phyloP scores from a whole-genome alignment of 2,888 invertebrate genomes.

The Stenurella melanura region DNA sequence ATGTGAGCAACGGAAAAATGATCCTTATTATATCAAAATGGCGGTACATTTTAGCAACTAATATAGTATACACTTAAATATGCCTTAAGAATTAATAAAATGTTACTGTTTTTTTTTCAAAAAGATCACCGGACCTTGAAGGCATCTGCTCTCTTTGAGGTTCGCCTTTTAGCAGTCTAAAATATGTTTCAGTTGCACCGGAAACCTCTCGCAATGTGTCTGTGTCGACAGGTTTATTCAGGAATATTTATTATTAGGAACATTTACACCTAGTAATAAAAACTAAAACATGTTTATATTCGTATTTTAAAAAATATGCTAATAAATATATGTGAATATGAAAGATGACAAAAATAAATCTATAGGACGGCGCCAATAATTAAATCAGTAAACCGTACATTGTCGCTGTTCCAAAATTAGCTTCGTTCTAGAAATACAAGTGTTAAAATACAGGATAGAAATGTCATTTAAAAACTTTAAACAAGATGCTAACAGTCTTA shows the following conservation, averaged over 20 bases:
- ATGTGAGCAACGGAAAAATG: too few relatives aligned
- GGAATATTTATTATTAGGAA: conserved; percentile 1
- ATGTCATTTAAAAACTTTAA: conserved; percentile 24
- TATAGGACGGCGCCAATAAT: conserved; percentile 58
- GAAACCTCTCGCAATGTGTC: not conserved
- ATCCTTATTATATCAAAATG: too few relatives aligned
- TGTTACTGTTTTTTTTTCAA: too few relatives aligned
- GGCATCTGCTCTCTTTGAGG: not conserved
- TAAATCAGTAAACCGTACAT: conserved; percentile 45
- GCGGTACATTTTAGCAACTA: too few relatives aligned
- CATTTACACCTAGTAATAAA: conserved; percentile 12
- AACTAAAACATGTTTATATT: conserved; percentile 8
- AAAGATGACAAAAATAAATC: conserved; percentile 54
- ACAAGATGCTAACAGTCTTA: not conserved
- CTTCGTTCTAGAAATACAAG: conserved; percentile 45
- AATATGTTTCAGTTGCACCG: conserved; percentile 1
- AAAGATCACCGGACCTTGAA: too few relatives aligned
- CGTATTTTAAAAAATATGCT: conserved; percentile 1
- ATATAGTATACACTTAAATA: too few relatives aligned
- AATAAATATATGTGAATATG: conserved; percentile 33
- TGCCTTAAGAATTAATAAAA: too few relatives aligned
- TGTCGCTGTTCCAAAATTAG: conserved; percentile 51
- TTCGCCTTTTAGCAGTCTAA: not conserved
- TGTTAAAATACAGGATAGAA: conserved; percentile 33
- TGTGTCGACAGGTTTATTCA: not conserved